Conservation (phyloP, 1,140 invertebrate species). For the Atta texana region DNA sequence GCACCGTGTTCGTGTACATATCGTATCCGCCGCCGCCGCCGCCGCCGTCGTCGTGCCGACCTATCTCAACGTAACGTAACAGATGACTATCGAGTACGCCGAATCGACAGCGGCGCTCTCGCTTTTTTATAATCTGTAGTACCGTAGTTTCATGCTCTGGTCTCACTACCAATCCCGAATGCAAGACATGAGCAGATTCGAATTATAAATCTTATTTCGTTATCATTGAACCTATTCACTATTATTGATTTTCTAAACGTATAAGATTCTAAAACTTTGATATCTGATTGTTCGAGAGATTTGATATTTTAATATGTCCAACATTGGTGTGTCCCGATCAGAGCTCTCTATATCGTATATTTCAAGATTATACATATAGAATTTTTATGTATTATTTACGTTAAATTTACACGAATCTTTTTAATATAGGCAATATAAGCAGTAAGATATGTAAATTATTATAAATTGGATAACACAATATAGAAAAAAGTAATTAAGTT, state of each 20-base stretch:
- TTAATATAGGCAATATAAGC: too few species aligned
- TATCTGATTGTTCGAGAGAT: neutral
- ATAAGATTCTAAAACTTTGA: neutral
- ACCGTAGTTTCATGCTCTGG: too few species aligned
- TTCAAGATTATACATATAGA: too few species aligned
- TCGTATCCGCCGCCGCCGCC: slow-evolving; percentile 48
- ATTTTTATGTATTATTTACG: too few species aligned
- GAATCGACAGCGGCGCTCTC: slow-evolving; percentile 71
- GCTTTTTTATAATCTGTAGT: slow-evolving; percentile 50
- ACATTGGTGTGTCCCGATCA: neutral
- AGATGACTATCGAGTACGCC: slow-evolving; percentile 77
- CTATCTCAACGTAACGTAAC: slow-evolving; percentile 81
- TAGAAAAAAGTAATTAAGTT: too few species aligned
- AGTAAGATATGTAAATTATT: too few species aligned
- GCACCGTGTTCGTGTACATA: slow-evolving; percentile 67
- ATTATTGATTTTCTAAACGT: neutral
- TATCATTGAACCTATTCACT: neutral
- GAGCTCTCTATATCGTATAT: too few species aligned
- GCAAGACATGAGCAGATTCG: neutral
- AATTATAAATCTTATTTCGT: too few species aligned
- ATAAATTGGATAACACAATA: too few species aligned
- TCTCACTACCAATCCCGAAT: neutral
- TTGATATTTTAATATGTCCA: neutral
- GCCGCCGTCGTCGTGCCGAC: slow-evolving; percentile 69
- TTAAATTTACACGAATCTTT: too few species aligned